These are phyloP conservation scores for Synergus itoensis DNA, from an alignment of 2,888 invertebrate genomes.

Conservation along the genomic window DNA sequence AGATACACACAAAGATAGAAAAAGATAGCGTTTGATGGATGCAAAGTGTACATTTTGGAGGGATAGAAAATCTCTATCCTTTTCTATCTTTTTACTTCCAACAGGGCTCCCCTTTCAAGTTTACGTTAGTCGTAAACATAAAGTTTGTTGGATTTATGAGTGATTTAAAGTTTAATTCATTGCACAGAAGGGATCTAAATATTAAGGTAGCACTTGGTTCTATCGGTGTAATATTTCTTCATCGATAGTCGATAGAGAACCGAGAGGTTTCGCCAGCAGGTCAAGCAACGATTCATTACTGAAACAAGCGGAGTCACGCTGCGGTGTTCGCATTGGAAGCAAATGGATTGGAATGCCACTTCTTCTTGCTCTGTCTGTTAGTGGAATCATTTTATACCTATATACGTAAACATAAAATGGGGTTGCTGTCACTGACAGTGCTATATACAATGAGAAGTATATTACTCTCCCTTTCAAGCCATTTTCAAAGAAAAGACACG, in stretches of 20 bases:
- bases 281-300: constrained; percentile 35
- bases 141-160: neutral
- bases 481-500: constrained; percentile 3
- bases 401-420: constrained; percentile 10
- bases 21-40: no score
- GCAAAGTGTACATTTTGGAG: no score
- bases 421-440: constrained; percentile 21
- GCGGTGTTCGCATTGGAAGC: constrained; percentile 35
- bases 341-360: constrained; percentile 48
- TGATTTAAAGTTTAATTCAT: neutral
- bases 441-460: constrained; percentile 6
- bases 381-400: constrained; percentile 18
- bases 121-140: neutral
- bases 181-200: neutral
- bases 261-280: constrained; percentile 34
- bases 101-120: neutral
- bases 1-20: no score
- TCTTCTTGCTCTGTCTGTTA: constrained; percentile 40
- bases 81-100: no score
- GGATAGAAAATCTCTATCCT: no score
- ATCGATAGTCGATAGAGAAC: constrained; percentile 17
- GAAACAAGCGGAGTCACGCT: constrained; percentile 35
- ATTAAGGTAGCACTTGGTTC: constrained; percentile 7
- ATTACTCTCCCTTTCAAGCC: constrained; percentile 3
- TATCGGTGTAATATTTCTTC: constrained; percentile 35